A percentile compares a stretch with the other conserved stretches of the same genome.
These are phyloP conservation scores for Camponotus floridanus DNA, from an alignment of 1,140 invertebrate genomes.

Conservation along the genomic window DNA sequence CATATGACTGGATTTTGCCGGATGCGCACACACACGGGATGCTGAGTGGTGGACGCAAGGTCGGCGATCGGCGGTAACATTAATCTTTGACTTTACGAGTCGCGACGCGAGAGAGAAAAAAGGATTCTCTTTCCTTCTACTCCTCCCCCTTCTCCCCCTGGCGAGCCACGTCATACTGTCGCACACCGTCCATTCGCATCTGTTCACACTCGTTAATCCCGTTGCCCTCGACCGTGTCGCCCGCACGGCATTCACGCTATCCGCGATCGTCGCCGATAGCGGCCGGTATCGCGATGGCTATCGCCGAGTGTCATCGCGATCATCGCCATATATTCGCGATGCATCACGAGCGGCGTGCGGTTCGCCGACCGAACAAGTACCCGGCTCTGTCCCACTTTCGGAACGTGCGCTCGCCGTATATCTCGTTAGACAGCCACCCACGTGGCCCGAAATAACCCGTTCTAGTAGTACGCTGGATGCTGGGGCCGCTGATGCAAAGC, in stretches of 20 bases:
- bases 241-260: conserved; percentile 8
- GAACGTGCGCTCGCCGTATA: conserved; percentile 67
- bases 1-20: conserved; percentile 32
- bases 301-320: conserved; percentile 65
- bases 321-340: conserved; percentile 61
- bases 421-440: conserved; percentile 73
- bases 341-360: conserved; percentile 44
- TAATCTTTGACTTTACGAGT: conserved; percentile 74
- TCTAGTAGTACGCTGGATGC: conserved; percentile 35
- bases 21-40: conserved; percentile 65
- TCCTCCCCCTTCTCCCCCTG: neutral
- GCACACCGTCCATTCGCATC: conserved; percentile 17
- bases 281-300: conserved; percentile 39
- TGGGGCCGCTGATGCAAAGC: conserved; percentile 42
- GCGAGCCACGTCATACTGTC: conserved; percentile 13
- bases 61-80: conserved; percentile 71
- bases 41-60: conserved; percentile 67
- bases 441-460: conserved; percentile 74
- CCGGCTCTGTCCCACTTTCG: conserved; percentile 71
- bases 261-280: conserved; percentile 56
- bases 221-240: conserved; percentile 20
- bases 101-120: neutral
- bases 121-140: conserved; percentile 30
- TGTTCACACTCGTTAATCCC: conserved; percentile 51
- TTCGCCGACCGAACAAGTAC: conserved; percentile 44